Percentiles rank a stretch among this genome's conserved stretches.
Evolutionary conservation across 2,797 vertebrate species (phyloP).

Genomic region (Lagodon rhomboides): DNA sequence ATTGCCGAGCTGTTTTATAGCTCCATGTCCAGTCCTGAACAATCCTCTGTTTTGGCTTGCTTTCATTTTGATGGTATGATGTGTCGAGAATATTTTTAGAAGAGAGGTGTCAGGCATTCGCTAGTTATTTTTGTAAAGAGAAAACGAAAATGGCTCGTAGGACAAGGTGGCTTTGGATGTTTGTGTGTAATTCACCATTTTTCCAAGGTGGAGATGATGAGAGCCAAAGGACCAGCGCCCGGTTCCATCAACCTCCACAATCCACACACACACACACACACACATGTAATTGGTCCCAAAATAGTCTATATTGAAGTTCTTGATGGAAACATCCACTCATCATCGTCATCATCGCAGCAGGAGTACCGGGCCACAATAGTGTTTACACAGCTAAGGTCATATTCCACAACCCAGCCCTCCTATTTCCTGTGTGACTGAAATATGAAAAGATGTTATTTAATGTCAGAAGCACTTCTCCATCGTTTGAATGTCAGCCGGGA

Average conservation of each 20-base stretch:
- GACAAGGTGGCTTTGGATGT: background rate
- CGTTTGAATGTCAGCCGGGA: slow-evolving; percentile 25
- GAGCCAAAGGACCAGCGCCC: background rate
- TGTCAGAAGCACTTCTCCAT: slow-evolving; percentile 26
- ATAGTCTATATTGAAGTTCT: slow-evolving; percentile 53
- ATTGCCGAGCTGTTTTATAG: slow-evolving; percentile 4
- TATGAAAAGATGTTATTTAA: slow-evolving; percentile 59
- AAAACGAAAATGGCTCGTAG: background rate
- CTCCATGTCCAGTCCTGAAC: background rate
- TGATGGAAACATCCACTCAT: slow-evolving; percentile 50
- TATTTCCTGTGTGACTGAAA: slow-evolving; percentile 55
- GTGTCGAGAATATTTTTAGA: slow-evolving; percentile 46
- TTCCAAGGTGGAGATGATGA: slow-evolving; percentile 28
- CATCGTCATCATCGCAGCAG: slow-evolving; percentile 23
- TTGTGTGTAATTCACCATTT: slow-evolving; percentile 15
- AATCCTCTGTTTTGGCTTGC: background rate
- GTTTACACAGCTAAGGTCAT: slow-evolving; percentile 58
- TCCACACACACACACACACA: background rate
- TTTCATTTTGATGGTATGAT: background rate
- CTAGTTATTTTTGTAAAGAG: slow-evolving; percentile 13
- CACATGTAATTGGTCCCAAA: slow-evolving; percentile 32
- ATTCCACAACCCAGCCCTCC: slow-evolving; percentile 45
- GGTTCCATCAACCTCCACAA: slow-evolving; percentile 18
- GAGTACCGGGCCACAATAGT: slow-evolving; percentile 45
- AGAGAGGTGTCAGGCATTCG: slow-evolving; percentile 12